phyloP scores from a whole-genome alignment of 2,888 invertebrate genomes.

The Idaea dimidiata region DNA sequence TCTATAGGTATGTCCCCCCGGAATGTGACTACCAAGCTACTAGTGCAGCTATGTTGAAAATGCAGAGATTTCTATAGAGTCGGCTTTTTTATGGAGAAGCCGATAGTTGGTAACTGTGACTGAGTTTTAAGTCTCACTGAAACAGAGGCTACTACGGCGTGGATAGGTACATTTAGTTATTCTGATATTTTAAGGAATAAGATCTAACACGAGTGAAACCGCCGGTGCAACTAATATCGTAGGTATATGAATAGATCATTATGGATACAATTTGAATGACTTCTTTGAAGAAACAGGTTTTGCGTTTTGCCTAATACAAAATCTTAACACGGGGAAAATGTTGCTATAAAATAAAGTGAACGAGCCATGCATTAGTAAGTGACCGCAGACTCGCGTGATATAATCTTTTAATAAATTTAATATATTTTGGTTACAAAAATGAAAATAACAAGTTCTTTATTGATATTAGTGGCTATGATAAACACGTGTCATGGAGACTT shows the following conservation, averaged over 20 bases:
- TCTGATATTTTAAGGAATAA: no score
- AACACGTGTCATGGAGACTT: neutral
- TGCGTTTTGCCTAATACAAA: slow-evolving; percentile 11
- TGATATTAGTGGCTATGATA: neutral
- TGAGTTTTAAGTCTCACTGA: no score
- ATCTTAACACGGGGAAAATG: neutral
- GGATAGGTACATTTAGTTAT: no score
- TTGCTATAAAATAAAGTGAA: neutral
- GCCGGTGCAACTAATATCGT: neutral
- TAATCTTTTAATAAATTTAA: neutral
- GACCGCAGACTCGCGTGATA: neutral
- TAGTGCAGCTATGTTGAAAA: no score
- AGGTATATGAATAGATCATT: neutral
- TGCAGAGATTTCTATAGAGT: no score
- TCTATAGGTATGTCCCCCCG: no score
- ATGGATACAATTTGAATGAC: neutral
- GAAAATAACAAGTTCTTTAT: neutral
- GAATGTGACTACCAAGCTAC: no score
- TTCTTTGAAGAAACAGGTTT: slow-evolving; percentile 12
- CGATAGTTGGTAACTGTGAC: no score
- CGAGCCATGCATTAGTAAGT: slow-evolving; percentile 23
- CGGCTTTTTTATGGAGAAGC: no score
- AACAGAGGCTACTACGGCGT: no score
- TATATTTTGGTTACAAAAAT: neutral
- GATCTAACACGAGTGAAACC: slow-evolving; percentile 8